Base-by-base conservation (phyloP, 2,797 vertebrate species). In the Eidolon dupreanum region DNA sequence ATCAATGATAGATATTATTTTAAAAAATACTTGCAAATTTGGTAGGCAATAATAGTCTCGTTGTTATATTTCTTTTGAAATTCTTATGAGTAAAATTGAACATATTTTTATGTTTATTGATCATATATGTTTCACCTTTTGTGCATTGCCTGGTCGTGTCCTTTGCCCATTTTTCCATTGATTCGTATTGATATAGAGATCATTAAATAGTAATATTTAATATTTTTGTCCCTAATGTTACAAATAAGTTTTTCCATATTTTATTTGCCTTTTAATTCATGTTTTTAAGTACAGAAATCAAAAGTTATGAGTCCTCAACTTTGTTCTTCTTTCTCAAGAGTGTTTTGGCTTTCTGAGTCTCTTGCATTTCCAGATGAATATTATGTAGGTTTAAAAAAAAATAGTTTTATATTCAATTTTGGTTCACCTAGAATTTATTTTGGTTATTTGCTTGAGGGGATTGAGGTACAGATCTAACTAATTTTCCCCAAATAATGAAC, bases 351-450 rank as follows among this genome's bases (percentile, higher is more conserved):
- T 70, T 91, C 59, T 38, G 36, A 17, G 5, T 82, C 38, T 93
- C 65, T 88, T 78, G 33, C 41, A 65, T 89, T 95, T 94, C 20
- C 20, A 74, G 41, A 66, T 55, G 12, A 81, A n/a, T 91, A 31
- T 36, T 75, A 46, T 38, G 11, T 65, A 78, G 55, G 61, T 20
- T 93, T 90, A 63, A 8, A 8, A 86, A 8, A 86, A 65, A 87
- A 78, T 36, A 95, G 57, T 43, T 88, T 81, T 36, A 77, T 68
- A 57, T 65, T 90, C 84, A 87, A 77, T 66, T 94, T 88, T 88
- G 8, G 88, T 65, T 36, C 46, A 63, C 33, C 51, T 93, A 94
- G 13, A 74, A 55, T 95, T 95, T 63, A 77, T 77, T 88, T 84
- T 90, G 36, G 9, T 93, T 55, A 49, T 55, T 94, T 19, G n/a